Percentiles rank a stretch among this genome's conserved stretches.
Conservation (phyloP, 2,888 invertebrate genomes). For the Cenopis cana region DNA sequence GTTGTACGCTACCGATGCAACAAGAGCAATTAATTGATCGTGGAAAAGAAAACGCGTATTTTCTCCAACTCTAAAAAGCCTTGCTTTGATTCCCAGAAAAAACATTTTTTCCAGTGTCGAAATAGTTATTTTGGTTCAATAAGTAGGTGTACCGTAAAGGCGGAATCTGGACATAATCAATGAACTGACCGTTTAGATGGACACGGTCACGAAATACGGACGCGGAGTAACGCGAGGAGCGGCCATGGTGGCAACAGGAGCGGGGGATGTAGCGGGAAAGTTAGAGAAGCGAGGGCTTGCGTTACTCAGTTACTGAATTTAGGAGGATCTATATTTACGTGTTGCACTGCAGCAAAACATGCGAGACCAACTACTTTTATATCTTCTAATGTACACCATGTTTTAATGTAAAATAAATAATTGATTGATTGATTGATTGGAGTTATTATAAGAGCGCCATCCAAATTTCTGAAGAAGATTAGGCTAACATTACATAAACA, state of each 20-base stretch:
- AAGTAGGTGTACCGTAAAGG: slow-evolving; percentile 61
- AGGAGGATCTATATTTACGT: no score
- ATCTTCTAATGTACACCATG: no score
- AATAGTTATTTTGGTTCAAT: slow-evolving; percentile 56
- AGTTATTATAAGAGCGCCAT: no score
- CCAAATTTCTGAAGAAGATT: not conserved
- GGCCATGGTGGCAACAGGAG: slow-evolving; percentile 46
- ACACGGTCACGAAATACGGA: slow-evolving; percentile 82
- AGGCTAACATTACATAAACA: no score
- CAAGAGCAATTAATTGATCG: not conserved
- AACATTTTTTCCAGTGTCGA: slow-evolving; percentile 35
- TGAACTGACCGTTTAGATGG: slow-evolving; percentile 75
- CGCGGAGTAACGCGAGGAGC: slow-evolving; percentile 73
- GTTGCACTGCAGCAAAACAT: no score
- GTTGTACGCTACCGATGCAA: not conserved
- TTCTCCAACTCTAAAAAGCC: slow-evolving; percentile 18
- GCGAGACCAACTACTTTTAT: no score
- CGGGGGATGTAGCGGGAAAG: slow-evolving; percentile 51
- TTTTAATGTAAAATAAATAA: no score
- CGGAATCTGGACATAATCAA: slow-evolving; percentile 76
- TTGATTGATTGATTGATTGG: no score
- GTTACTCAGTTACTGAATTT: no score
- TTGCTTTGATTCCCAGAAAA: slow-evolving; percentile 38
- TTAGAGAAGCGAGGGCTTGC: slow-evolving; percentile 12
- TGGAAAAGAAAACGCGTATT: slow-evolving; percentile 28